Base-by-base conservation (phyloP, 2,888 invertebrate species). In the Chirona hameri region DNA sequence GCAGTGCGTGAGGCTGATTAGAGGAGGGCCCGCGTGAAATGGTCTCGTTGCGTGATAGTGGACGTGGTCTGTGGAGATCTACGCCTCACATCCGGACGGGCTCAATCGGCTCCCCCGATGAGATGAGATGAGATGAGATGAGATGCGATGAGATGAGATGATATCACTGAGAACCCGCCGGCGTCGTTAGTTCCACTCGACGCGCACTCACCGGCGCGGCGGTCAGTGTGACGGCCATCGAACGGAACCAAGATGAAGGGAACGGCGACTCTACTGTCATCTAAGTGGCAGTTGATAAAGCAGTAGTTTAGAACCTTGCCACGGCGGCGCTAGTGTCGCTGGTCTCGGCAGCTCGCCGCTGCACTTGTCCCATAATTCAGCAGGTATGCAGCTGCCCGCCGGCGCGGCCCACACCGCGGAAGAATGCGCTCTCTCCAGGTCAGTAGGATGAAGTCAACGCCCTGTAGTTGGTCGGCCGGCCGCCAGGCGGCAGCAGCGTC, bases 391-490 rank as follows among this genome's bases (percentile, higher is more conserved):
- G 18, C 18, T 46, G 39, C 31, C 76, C 76, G 27, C 24, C 76
- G 76, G 76, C 76, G 76, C 24, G 10, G 39, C 46, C 76, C 39
- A 76, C 76, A 76, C 24, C 76, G 76, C 76, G 46, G 76, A 76
- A 76, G 76, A 76, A 76, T 76, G 76, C 46, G 76, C 39, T 76
- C 76, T 46, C 39, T 39, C 76, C 76, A 46, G 76, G 76, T 76
- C 76, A 76, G 76, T 76, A 76, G 76, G 76, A 76, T 76, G 76
- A 46, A 46, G 76, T 76, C 76, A 46, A 76, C 46, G 76, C 10
- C 76, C 76, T 39, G 39, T 76, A 46, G 76, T 76, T 39, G 7
- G 24, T 7, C 46, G 14, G 46, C 7, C 76, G 39, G 24, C 76
- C 76, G 76, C 21, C 46, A 76, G 76, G 46, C 21, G 76, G 76